These are phyloP conservation scores for Regulus satrapa DNA, from an alignment of 2,113 vertebrate species.

Conservation along the genomic window DNA sequence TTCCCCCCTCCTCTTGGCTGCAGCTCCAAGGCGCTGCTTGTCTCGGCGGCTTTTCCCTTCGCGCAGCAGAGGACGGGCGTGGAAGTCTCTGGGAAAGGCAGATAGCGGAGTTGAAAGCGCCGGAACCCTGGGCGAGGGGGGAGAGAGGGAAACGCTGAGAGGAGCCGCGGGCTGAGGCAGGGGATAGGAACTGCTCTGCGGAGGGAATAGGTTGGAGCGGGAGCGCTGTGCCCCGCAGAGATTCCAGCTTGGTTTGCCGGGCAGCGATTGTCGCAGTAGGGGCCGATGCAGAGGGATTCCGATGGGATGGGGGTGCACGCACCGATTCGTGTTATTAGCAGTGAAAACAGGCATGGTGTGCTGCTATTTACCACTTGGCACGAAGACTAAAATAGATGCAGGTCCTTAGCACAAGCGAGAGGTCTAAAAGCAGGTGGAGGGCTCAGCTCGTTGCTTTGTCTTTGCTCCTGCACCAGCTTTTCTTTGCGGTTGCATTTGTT, in stretches of 20 bases:
- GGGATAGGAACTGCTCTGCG: background rate
- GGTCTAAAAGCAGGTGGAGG: background rate
- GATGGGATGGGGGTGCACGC: accelerated
- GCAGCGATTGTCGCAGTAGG: background rate
- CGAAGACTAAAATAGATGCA: background rate
- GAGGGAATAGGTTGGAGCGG: background rate
- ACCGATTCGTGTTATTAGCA: accelerated
- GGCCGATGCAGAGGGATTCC: background rate
- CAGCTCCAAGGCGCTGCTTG: background rate
- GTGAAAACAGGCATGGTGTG: background rate
- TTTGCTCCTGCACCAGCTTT: background rate
- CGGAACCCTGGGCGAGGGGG: background rate
- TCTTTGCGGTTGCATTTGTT: background rate
- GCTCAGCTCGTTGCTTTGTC: background rate
- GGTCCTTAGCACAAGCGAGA: background rate
- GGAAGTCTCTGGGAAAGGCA: background rate
- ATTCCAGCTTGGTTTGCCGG: background rate
- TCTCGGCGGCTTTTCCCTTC: background rate
- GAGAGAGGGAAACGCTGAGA: background rate
- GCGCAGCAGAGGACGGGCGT: background rate
- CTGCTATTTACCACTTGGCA: background rate
- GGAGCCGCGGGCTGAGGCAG: background rate
- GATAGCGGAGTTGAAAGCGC: background rate
- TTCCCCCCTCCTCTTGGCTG: background rate
- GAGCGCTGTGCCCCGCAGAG: accelerated